Base-by-base conservation (phyloP, 2,797 vertebrate species). In the Parambassis ranga region DNA sequence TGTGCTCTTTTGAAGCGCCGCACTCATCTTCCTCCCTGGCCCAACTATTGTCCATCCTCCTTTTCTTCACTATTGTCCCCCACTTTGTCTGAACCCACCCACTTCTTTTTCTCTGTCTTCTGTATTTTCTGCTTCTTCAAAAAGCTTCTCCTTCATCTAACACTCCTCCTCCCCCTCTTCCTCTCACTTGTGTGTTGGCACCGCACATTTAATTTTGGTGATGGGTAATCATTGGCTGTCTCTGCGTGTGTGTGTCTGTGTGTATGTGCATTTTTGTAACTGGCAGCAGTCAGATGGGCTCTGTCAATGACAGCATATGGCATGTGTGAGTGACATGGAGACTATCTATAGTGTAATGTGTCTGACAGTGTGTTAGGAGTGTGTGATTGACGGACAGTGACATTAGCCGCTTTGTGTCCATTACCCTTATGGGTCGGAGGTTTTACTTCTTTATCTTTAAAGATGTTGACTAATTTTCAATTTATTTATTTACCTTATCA, bases 1-100 rank as follows among this genome's bases (percentile, higher is more conserved):
- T 39, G 56, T 4, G 2, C 39, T 48, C 65, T 50, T 89, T 89
- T 90, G 84, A 88, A 85, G 83, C 58, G 30, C 69, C 65, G 20
- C 23, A 24, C 70, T 73, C 33, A 1, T 73, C 58, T 62, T 28
- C 61, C 16, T 49, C 23, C 62, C 27, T 27, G 26, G 49, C 61
- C 38, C 18, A 36, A 52, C 64, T 48, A 60, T 65, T 81, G 43
- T 61, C 47, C 31, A 55, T 66, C 62, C 27, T 66, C 62, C 27
- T 61, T 60, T 46, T 46, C 63, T 58, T 66, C 43, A 46, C 32
- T 44, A 26, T 16, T 46, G 19, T 60, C 22, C 14, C 28, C 22
- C 30, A n/a, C n/a, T 23, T 55, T 16, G 10, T 56, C 39, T 65
- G 38, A 44, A 18, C 42, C 53, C 49, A 28, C 18, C 28, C 57